Evolutionary conservation across 2,888 invertebrate genomes (phyloP).

Genomic region (Folsomia candida): DNA sequence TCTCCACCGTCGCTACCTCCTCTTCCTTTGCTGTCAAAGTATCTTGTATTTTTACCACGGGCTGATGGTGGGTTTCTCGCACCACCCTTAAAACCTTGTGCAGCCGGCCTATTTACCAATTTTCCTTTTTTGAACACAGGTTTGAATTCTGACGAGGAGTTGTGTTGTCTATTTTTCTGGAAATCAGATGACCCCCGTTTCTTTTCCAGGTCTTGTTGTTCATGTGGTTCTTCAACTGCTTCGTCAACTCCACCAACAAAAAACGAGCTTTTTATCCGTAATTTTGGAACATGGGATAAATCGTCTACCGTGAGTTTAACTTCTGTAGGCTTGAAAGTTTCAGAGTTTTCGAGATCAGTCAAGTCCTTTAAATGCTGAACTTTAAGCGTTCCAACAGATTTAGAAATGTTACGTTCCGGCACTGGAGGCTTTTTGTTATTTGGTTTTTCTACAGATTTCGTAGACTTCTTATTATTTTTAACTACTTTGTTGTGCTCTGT

Average conservation of each 20-base stretch:
- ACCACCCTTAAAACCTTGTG: neutral
- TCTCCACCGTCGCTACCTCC: neutral
- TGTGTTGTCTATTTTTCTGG: constrained; percentile 1
- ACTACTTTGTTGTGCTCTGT: neutral
- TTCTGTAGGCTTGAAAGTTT: neutral
- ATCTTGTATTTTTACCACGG: neutral
- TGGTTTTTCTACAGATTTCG: no score
- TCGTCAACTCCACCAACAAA: constrained; percentile 48
- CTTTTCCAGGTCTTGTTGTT: constrained; percentile 2
- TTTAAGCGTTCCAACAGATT: constrained; percentile 43
- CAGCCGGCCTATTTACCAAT: constrained; percentile 22
- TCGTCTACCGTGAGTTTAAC: neutral
- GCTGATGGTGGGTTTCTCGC: neutral
- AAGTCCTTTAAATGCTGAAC: constrained; percentile 44
- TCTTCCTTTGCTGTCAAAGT: neutral
- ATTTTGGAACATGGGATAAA: constrained; percentile 14
- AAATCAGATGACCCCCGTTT: neutral
- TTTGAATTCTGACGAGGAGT: constrained; percentile 8
- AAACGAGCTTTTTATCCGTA: constrained; percentile 44
- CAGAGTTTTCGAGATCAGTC: constrained; percentile 36
- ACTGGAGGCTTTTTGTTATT: neutral
- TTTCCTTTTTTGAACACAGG: constrained; percentile 37
- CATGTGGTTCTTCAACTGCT: constrained; percentile 2
- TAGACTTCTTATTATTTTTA: constrained; percentile 9
- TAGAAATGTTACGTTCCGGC: constrained; percentile 12